A percentile compares a stretch with the other conserved stretches of the same genome.
Evolutionary conservation across 92 coral and sea anemone species (phyloP).

Genomic region (Bergia puertoricense): DNA sequence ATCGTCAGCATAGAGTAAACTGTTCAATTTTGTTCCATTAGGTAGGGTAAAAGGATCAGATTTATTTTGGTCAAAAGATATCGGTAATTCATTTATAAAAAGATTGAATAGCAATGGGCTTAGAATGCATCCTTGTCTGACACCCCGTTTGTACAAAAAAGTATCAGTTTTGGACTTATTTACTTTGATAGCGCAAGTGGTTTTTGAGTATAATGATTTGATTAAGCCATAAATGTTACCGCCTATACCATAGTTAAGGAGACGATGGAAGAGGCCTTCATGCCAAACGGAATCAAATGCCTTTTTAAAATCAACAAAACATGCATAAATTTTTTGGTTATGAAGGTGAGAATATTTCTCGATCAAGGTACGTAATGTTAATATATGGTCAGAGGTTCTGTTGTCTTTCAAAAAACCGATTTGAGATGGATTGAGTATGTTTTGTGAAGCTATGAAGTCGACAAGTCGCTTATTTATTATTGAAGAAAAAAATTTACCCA

Average conservation of each 20-base stretch:
- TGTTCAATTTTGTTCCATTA: too few relatives aligned
- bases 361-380: slow-evolving; percentile 50
- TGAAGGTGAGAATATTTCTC: slow-evolving; percentile 45
- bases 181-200: not conserved
- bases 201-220: slow-evolving; percentile 45
- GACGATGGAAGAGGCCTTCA: slow-evolving; percentile 46
- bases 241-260: slow-evolving; percentile 45
- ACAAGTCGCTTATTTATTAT: slow-evolving; percentile 50
- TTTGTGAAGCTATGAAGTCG: slow-evolving; percentile 29
- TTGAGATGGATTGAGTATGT: slow-evolving; percentile 50
- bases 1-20: too few relatives aligned
- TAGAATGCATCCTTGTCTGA: too few relatives aligned
- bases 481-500: slow-evolving; percentile 53
- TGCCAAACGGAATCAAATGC: slow-evolving; percentile 45
- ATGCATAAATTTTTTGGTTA: slow-evolving; percentile 7
- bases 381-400: slow-evolving; percentile 51
- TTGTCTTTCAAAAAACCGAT: slow-evolving; percentile 53
- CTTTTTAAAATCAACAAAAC: too few relatives aligned
- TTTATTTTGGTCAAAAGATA: too few relatives aligned
- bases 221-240: slow-evolving; percentile 56
- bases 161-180: not conserved
- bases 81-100: too few relatives aligned
- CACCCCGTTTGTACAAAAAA: too few relatives aligned
- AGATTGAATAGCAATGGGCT: too few relatives aligned
- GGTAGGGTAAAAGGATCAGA: too few relatives aligned